Conservation (phyloP, 2,888 invertebrate genomes). For the Epirrita christyi region DNA sequence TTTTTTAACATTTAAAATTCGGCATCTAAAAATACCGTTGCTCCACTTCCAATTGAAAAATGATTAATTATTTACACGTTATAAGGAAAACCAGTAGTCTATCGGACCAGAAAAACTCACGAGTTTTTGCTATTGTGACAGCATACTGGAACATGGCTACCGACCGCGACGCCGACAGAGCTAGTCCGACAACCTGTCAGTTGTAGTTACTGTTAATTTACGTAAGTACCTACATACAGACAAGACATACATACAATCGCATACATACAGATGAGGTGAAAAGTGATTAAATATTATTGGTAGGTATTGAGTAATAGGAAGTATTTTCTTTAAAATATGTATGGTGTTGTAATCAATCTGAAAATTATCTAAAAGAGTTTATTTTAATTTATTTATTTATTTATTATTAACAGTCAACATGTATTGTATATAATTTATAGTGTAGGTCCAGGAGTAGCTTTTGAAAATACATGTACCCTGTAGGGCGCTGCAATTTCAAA, state of each 20-base stretch:
- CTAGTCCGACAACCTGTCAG: constrained; percentile 54
- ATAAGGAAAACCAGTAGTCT: neutral
- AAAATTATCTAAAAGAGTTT: too few species aligned
- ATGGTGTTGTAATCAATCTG: too few species aligned
- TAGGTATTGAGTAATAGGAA: too few species aligned
- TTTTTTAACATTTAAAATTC: neutral
- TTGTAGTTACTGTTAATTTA: constrained; percentile 41
- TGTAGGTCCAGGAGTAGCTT: too few species aligned
- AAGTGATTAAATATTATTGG: neutral
- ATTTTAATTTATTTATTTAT: too few species aligned
- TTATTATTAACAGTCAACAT: too few species aligned
- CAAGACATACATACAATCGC: constrained; percentile 25
- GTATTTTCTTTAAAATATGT: too few species aligned
- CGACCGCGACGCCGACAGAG: too few species aligned
- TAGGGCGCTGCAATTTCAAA: too few species aligned
- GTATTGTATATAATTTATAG: too few species aligned
- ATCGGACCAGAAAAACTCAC: too few species aligned
- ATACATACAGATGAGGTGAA: constrained; percentile 15
- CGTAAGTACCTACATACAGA: constrained; percentile 51
- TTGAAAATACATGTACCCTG: too few species aligned
- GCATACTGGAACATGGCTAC: constrained; percentile 15
- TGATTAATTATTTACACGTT: neutral
- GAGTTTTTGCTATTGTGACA: neutral
- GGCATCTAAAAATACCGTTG: neutral
- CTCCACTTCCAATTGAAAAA: neutral